Evolutionary conservation across 2,113 vertebrate genomes (phyloP).

Genomic region (Orthonyx spaldingii): DNA sequence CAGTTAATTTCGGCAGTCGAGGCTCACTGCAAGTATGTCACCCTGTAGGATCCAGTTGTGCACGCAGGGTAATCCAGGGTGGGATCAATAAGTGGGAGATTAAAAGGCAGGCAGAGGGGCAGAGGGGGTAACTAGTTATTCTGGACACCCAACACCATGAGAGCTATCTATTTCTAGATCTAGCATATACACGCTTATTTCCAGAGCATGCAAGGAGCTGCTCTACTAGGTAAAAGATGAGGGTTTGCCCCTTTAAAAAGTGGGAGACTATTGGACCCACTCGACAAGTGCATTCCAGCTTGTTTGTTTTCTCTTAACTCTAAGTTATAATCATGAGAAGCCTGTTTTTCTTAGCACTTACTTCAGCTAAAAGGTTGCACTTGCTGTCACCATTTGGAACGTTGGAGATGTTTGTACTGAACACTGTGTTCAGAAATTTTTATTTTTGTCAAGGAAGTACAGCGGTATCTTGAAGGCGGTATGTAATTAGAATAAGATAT

Average conservation of each 20-base stretch:
- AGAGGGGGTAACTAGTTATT: not conserved
- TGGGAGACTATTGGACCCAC: not conserved
- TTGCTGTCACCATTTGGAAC: not conserved
- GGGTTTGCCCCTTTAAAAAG: not conserved
- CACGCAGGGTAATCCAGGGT: not conserved
- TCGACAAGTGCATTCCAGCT: not conserved
- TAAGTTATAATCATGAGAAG: not conserved
- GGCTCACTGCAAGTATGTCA: accelerated
- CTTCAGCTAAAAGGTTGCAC: constrained; percentile 1
- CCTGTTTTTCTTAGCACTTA: not conserved
- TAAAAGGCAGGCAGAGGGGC: not conserved
- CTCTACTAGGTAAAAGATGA: not conserved
- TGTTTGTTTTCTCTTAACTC: not conserved
- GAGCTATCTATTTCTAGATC: constrained; percentile 9
- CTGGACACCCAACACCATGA: constrained; percentile 6
- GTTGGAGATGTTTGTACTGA: not conserved
- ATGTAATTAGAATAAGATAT: constrained; percentile 3
- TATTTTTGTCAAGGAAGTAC: constrained; percentile 35
- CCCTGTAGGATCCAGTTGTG: not conserved
- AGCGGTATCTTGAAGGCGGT: not conserved
- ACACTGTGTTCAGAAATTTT: constrained; percentile 3
- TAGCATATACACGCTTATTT: not conserved
- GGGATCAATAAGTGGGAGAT: not conserved
- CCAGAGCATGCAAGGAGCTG: not conserved
- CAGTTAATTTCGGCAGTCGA: not conserved